Evolutionary conservation across 2,888 invertebrate species (phyloP), one percentile per base, ranked within the genome.

Genomic region (Auanema freiburgensis): DNA sequence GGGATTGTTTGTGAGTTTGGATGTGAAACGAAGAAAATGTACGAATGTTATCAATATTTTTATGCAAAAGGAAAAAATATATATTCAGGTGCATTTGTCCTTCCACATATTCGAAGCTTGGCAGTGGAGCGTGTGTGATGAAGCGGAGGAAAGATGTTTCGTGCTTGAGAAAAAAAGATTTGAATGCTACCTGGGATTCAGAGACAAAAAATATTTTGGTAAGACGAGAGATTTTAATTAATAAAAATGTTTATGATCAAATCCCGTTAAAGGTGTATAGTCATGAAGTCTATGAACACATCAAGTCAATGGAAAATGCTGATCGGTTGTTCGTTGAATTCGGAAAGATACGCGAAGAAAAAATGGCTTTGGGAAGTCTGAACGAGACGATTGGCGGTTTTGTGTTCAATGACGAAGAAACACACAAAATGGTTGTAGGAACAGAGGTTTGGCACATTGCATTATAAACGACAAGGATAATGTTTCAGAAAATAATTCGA

Each of bases 1-100:
- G 78, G 78, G 16, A 65, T 74, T 42, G 66, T 78, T 8, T 78
- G 78, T 50, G 78, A 76, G 54, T 74, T 74, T 58, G 78, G 77
- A 14, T 78, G 78, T 53, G 64, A 71, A 21, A 66, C 68, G 21
- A 65, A 70, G 12, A 66, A 69, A 16, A 66, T 65, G 69, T 77
- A 18, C 42, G 69, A 41, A 54, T 44, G 16, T 40, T 21, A 10
- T 46, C 12, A 10, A n/a, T n/a, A 42, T 44, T 40, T n/a, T n/a
- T 23, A 11, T 12, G 14, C 25, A 16, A 41, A n/a, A 25, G 46
- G 46, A 21, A 46, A 46, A 21, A 16, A 18, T 46, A 46, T 23
- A 41, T 23, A 55, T 69, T 52, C 59, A 77, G 74, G 23, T 78
- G 78, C 56, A 59, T 73, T 40, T 76, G 76, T 55, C 72, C 77